Base-by-base conservation (phyloP, 2,888 invertebrate genomes). In the Patella depressa region DNA sequence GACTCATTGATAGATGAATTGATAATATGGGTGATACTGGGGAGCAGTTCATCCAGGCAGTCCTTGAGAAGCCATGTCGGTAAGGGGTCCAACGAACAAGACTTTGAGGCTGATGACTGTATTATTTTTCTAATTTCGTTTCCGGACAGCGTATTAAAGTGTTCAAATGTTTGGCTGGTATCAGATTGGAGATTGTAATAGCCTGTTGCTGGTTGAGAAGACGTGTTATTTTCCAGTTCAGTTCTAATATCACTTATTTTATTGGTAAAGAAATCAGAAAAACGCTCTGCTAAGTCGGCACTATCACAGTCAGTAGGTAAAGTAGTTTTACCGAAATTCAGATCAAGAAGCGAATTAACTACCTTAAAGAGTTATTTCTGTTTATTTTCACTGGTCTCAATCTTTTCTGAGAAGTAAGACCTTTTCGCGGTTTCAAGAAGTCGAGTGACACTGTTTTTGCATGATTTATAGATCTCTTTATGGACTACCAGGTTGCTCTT, bases 291-390 rank as follows among this genome's bases (percentile, higher is more conserved):
- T 17, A 55, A 55, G 12, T 59, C 59, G 15, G n/a, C 59, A n/a
- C n/a, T 59, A n/a, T 59, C n/a, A 14, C n/a, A 15, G 7, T n/a
- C 3, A 2, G 12, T 55, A 17, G 55, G 55, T 55, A 55, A 55
- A 15, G 12, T 55, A 12, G 71, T 53, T n/a, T 54, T 9, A 17
- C 78, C 77, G 74, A n/a, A 78, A 65, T 74, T 77, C 12, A 78
- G 79, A 17, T 55, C 55, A 12, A 55, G 55, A 2, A 55, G 55
- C 55, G 55, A 15, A 15, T 55, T 55, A 55, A 17, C 17, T 55
- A 55, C 17, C 17, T 17, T 55, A 15, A 55, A 55, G 17, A 55
- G 59, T 55, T 55, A 2, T 55, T 55, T 55, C 17, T 55, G 55
- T 17, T 55, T 55, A 55, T 55, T 55, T 15, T 12, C 17, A 17